Conservation (phyloP, 2,888 invertebrate genomes). For the Schizotus pectinicornis region DNA sequence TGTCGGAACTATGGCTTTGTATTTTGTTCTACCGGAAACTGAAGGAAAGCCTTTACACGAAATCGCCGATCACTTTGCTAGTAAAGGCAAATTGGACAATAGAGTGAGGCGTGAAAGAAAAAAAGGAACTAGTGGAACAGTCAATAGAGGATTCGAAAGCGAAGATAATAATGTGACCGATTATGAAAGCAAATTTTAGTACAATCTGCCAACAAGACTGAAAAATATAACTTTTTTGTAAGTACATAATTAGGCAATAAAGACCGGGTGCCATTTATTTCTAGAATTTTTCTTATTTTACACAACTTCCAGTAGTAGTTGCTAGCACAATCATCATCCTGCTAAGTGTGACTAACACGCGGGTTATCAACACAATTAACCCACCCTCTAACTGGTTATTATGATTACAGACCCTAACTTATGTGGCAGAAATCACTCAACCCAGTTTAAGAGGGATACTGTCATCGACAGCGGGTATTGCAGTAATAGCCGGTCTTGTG, state of each 20-base stretch:
- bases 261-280: too few species aligned
- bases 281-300: too few species aligned
- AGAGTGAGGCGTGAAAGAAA: constrained; percentile 57
- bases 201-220: constrained; percentile 10
- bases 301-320: too few species aligned
- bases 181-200: constrained; percentile 9
- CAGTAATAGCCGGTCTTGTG: constrained; percentile 74
- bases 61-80: constrained; percentile 74
- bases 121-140: constrained; percentile 25
- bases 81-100: constrained; percentile 62
- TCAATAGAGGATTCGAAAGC: constrained; percentile 31
- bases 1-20: constrained; percentile 69
- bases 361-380: constrained; percentile 5
- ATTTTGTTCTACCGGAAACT: constrained; percentile 79
- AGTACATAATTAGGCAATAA: too few species aligned
- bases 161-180: constrained; percentile 4
- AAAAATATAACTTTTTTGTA: constrained; percentile 7
- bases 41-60: constrained; percentile 77
- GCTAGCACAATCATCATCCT: too few species aligned
- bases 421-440: constrained; percentile 79
- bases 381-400: constrained; percentile 2
- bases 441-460: constrained; percentile 74
- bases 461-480: constrained; percentile 73
- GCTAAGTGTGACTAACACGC: constrained; percentile 16
- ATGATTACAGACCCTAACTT: constrained; percentile 67